Evolutionary conservation across 2,113 vertebrate genomes (phyloP).

Genomic region (Macrotis lagotis): DNA sequence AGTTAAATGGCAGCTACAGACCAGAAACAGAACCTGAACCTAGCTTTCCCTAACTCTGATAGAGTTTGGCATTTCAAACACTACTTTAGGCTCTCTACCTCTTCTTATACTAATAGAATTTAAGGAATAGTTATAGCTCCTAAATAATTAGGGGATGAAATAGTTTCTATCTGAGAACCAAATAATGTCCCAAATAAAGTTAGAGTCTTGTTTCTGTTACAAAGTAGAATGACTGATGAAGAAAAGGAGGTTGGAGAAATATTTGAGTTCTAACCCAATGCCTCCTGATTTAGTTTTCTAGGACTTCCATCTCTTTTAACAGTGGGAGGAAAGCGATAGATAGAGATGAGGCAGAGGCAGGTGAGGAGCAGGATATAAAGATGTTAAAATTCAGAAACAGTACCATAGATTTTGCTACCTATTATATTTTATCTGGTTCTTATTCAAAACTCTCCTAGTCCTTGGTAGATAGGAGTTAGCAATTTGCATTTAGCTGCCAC

Average conservation of each 20-base stretch:
- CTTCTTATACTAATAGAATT: not conserved
- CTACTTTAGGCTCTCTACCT: not conserved
- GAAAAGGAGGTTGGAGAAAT: conserved; percentile 16
- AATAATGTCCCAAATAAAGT: not conserved
- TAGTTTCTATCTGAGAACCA: not conserved
- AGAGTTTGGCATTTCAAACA: not conserved
- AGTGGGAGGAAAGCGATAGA: not conserved
- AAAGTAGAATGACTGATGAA: conserved; percentile 5
- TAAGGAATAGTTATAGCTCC: not conserved
- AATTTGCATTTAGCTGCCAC: not conserved
- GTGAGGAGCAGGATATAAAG: not conserved
- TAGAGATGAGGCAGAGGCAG: not conserved
- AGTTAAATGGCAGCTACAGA: not conserved
- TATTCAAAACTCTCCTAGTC: not conserved
- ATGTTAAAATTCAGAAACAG: not conserved
- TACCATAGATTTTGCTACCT: not conserved
- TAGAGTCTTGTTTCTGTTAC: not conserved
- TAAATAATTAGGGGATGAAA: not conserved
- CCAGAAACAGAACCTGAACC: not conserved
- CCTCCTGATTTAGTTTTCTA: not conserved
- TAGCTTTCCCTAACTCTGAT: not conserved
- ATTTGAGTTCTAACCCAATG: not conserved
- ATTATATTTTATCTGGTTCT: not conserved
- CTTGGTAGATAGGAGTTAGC: not conserved
- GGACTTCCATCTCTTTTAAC: not conserved